Evolutionary conservation across 2,888 invertebrate genomes (phyloP).

Genomic region (Agrochola circellaris): DNA sequence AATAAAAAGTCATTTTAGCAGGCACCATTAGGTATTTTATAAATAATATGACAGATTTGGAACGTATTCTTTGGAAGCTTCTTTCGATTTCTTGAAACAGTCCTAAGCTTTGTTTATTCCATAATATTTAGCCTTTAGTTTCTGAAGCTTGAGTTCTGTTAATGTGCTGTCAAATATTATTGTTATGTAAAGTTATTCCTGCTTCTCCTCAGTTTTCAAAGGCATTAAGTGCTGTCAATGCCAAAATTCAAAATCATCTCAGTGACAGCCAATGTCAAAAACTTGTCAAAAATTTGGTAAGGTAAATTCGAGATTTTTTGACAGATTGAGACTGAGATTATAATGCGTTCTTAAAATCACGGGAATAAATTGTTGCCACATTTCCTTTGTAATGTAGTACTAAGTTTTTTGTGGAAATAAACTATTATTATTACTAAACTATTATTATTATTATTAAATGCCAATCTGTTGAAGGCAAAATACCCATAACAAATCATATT

Average conservation of each 20-base stretch:
- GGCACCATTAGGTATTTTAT: neutral
- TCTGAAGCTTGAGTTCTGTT: neutral
- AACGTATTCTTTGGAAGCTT: neutral
- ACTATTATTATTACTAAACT: no score
- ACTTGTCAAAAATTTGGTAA: neutral
- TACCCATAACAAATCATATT: neutral
- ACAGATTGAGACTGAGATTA: neutral
- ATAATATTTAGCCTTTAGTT: neutral
- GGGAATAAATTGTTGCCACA: no score
- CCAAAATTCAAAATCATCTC: neutral
- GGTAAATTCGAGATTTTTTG: no score
- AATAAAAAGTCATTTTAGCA: neutral
- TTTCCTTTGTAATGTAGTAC: no score
- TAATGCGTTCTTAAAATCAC: neutral
- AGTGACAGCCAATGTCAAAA: neutral
- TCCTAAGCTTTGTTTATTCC: neutral
- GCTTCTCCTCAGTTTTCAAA: neutral
- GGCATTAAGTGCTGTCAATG: neutral
- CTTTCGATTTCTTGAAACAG: neutral
- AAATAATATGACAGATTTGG: neutral
- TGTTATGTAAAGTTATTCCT: neutral
- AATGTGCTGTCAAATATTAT: neutral
- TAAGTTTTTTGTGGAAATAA: no score
- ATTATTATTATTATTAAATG: no score
- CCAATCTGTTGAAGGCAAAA: neutral